These are phyloP conservation scores for Xylophagus ater DNA, from an alignment of 2,888 invertebrate genomes.

Conservation along the genomic window DNA sequence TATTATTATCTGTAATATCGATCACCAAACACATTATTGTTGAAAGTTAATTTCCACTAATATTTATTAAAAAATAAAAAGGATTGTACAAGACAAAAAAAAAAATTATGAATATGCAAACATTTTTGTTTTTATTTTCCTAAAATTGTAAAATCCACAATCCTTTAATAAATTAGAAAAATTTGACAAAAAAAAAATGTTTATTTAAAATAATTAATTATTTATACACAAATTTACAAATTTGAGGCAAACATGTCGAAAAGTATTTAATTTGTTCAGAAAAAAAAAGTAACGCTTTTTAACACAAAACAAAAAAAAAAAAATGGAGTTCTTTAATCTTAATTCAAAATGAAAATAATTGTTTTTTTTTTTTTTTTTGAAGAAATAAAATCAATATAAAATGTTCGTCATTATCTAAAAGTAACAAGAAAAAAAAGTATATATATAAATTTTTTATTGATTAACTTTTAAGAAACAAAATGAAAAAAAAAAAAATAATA, in stretches of 20 bases:
- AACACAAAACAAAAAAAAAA: background rate
- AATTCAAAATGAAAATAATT: too few relatives aligned
- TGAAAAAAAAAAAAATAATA: background rate
- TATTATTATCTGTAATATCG: too few relatives aligned
- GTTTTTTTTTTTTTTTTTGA: background rate
- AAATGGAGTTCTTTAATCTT: background rate
- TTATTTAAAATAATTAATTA: slow-evolving; percentile 12
- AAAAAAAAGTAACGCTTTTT: slow-evolving; percentile 2
- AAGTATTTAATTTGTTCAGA: slow-evolving; percentile 2
- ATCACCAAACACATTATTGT: too few relatives aligned
- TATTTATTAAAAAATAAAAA: too few relatives aligned
- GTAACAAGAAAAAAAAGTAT: background rate
- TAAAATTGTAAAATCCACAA: too few relatives aligned
- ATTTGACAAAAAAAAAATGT: slow-evolving; percentile 13
- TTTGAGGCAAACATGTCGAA: slow-evolving; percentile 8
- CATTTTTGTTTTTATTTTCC: too few relatives aligned
- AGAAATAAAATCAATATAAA: background rate
- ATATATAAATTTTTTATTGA: background rate
- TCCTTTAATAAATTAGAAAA: slow-evolving; percentile 12
- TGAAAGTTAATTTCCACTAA: too few relatives aligned
- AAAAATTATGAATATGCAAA: too few relatives aligned
- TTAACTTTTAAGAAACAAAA: background rate
- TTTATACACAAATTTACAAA: slow-evolving; percentile 13
- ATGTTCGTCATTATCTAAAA: background rate
- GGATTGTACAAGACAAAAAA: too few relatives aligned